Evolutionary conservation across 2,113 vertebrate genomes (phyloP).

Genomic region (Phasianus colchicus): DNA sequence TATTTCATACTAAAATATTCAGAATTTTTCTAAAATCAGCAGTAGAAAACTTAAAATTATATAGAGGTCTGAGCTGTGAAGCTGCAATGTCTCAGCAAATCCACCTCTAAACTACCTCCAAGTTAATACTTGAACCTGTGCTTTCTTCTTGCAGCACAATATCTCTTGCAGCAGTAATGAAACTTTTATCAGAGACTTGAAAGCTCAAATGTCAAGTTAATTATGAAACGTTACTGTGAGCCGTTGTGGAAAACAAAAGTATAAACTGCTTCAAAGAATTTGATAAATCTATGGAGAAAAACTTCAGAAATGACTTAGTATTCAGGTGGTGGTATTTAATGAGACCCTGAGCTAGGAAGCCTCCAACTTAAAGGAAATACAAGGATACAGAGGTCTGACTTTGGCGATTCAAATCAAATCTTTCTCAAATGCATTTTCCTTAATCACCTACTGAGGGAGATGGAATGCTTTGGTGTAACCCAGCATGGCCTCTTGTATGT

Average conservation of each 20-base stretch:
- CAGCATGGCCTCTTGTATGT: background rate
- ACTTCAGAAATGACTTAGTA: background rate
- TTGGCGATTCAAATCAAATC: fast-evolving
- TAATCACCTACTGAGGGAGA: background rate
- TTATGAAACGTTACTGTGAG: background rate
- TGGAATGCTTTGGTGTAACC: background rate
- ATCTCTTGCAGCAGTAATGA: background rate
- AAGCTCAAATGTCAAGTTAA: background rate
- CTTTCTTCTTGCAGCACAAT: background rate
- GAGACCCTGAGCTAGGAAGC: background rate
- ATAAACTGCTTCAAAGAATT: background rate
- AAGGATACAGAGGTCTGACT: background rate
- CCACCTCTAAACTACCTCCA: background rate
- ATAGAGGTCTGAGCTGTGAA: background rate
- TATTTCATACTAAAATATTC: background rate
- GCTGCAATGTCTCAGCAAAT: background rate
- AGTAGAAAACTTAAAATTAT: background rate
- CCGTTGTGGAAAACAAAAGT: background rate
- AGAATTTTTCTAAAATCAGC: background rate
- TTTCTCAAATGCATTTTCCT: background rate
- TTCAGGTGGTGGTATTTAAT: background rate
- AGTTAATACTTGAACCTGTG: background rate
- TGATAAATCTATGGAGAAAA: background rate
- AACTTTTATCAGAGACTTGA: background rate
- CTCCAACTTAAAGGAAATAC: background rate